Base-by-base conservation (phyloP, 2,113 vertebrate genomes). In the Athene cunicularia region DNA sequence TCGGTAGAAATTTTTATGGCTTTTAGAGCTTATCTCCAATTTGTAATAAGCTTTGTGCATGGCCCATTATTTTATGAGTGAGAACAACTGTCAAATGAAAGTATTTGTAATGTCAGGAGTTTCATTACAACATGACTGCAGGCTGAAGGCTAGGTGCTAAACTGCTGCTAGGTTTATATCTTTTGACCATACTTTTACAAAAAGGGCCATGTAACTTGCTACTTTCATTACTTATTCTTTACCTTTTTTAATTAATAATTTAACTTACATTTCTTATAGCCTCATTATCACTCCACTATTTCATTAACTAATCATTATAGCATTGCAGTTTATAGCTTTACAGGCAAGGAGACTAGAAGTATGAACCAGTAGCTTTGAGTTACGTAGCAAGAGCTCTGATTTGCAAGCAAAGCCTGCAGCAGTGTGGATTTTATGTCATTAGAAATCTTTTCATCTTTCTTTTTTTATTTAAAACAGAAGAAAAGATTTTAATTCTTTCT, bases 191-290 rank as follows among this genome's bases (percentile, higher is more conserved):
- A 90, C 97, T 97, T 93, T 80, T 43, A 84, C 95, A 91, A 88
- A 98, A 92, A 88, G 66, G 73, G 66, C 70, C 33, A 12, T 96
- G 97, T 58, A 88, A 84, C 95, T 94, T 55, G 56, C 86, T 97
- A 68, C 95, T 98, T 96, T 90, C 79, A 93, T 97, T 87, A 87
- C 94, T 95, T 93, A 94, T 92, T 84, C 96, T 98, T 98, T 98
- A 98, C 98, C 96, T 98, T 98, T 96, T 97, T 85, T 90, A 98
- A 98, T 99, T 97, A 98, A 98, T 99, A 98, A 99, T 99, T 97
- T 96, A 99, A 95, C 96, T 97, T 80, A 87, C 85, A 88, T 97
- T 96, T 96, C 97, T 96, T 96, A 97, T 97, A 86, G 86, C 81
- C 95, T 98, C 88, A 97, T 98, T 98, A 98, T 97, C 97, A 94